These are phyloP conservation scores for Melinaea marsaeus DNA, from an alignment of 2,888 invertebrate species.

Conservation along the genomic window DNA sequence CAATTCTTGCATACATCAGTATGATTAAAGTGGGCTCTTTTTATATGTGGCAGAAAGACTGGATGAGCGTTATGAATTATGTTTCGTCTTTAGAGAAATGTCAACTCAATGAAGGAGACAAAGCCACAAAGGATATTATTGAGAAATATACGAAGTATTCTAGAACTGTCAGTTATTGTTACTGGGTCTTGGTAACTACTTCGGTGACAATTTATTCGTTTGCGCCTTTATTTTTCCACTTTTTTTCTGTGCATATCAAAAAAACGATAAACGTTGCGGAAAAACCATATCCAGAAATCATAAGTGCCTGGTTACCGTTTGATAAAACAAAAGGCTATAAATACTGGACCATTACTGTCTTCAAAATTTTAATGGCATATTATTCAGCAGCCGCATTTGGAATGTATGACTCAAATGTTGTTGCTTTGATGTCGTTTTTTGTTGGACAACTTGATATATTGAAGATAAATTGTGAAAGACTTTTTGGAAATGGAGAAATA, in stretches of 20 bases:
- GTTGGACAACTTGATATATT: constrained; percentile 60
- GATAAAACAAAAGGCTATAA: constrained; percentile 52
- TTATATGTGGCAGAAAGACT: constrained; percentile 51
- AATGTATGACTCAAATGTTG: constrained; percentile 60
- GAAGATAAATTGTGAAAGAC: constrained; percentile 46
- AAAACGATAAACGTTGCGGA: constrained; percentile 44
- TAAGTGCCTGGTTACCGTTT: constrained; percentile 65
- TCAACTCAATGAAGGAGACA: constrained; percentile 44
- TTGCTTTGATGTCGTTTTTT: constrained; percentile 64
- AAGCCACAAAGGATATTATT: constrained; percentile 40
- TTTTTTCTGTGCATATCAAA: constrained; percentile 42
- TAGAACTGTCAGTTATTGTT: constrained; percentile 52
- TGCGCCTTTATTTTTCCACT: constrained; percentile 49
- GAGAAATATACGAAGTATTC: constrained; percentile 54
- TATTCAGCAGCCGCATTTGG: constrained; percentile 65
- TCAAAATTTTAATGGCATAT: constrained; percentile 50
- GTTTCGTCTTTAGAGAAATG: constrained; percentile 48
- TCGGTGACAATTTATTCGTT: constrained; percentile 55
- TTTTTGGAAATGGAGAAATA: constrained; percentile 45
- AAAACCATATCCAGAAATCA: constrained; percentile 56
- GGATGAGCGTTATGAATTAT: constrained; percentile 50
- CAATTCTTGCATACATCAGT: constrained; percentile 60
- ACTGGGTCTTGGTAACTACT: constrained; percentile 52
- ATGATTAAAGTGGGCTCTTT: constrained; percentile 56
- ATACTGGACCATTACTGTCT: constrained; percentile 46